Evolutionary conservation across 2,797 vertebrate species (phyloP).

Genomic region (Rhadinocentrus ornatus): DNA sequence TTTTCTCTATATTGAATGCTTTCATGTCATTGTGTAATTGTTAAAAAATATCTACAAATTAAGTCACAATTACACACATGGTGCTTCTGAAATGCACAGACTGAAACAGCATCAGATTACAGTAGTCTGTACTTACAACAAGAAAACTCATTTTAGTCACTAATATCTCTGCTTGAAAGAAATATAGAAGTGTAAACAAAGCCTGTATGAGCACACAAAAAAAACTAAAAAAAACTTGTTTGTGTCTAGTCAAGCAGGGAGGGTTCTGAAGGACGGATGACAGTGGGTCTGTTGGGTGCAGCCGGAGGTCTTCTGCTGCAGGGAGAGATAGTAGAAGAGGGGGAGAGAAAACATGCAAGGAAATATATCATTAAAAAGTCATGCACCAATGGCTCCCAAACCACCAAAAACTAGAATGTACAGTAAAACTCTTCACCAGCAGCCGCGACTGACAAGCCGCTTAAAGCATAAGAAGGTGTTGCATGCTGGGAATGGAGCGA

Average conservation of each 20-base stretch:
- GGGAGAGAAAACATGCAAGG: slow-evolving; percentile 55
- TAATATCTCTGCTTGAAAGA: slow-evolving; percentile 31
- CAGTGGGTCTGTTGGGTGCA: slow-evolving; percentile 91
- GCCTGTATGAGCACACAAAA: slow-evolving; percentile 7
- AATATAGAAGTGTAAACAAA: slow-evolving; percentile 68
- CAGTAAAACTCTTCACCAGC: slow-evolving; percentile 32
- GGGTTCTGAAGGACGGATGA: slow-evolving; percentile 91
- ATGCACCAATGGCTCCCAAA: slow-evolving; percentile 60
- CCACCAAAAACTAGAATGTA: slow-evolving; percentile 44
- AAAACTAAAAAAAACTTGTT: background rate
- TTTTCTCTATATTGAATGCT: slow-evolving; percentile 45
- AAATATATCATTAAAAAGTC: slow-evolving; percentile 60
- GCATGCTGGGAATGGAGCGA: background rate
- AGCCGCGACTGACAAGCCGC: background rate
- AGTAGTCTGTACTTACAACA: slow-evolving; percentile 43
- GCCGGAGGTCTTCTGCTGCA: slow-evolving; percentile 92
- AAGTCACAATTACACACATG: slow-evolving; percentile 57
- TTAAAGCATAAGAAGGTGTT: slow-evolving; percentile 2
- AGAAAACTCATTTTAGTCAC: slow-evolving; percentile 23
- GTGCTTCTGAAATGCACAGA: slow-evolving; percentile 57
- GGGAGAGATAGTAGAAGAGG: slow-evolving; percentile 65
- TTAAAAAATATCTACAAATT: slow-evolving; percentile 49
- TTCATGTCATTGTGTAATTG: slow-evolving; percentile 15
- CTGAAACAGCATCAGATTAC: slow-evolving; percentile 57
- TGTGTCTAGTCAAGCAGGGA: slow-evolving; percentile 90